Conservation (phyloP, 2,113 vertebrate genomes). For the Stigmatopora nigra region DNA sequence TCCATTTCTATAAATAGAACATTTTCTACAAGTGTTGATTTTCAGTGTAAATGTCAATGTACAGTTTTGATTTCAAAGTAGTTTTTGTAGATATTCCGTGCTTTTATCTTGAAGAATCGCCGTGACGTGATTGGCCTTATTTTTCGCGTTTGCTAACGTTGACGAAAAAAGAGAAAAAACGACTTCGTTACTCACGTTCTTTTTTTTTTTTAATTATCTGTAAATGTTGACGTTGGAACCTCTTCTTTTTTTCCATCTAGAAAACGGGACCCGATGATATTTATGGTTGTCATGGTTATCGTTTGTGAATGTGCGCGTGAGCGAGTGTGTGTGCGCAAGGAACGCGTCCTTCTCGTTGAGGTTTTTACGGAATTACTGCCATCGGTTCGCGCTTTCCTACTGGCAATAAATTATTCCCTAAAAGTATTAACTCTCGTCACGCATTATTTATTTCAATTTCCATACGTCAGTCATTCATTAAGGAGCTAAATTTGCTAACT, state of each 20-base stretch:
- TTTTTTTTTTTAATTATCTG: slow-evolving; percentile 63
- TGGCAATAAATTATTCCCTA: slow-evolving; percentile 99
- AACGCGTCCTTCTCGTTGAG: slow-evolving; percentile 93
- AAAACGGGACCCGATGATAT: slow-evolving; percentile 87
- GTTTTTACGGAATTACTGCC: slow-evolving; percentile 98
- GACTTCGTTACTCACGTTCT: slow-evolving; percentile 75
- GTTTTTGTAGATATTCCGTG: slow-evolving; percentile 88
- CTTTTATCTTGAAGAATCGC: slow-evolving; percentile 76
- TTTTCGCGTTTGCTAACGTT: slow-evolving; percentile 62
- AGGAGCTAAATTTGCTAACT: no score
- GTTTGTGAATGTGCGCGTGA: slow-evolving; percentile 83
- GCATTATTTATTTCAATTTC: no score
- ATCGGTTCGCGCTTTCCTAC: slow-evolving; percentile 98
- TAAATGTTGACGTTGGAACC: slow-evolving; percentile 76
- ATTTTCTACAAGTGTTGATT: slow-evolving; percentile 68
- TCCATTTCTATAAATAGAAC: slow-evolving; percentile 82
- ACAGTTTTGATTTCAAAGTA: slow-evolving; percentile 97
- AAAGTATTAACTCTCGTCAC: slow-evolving; percentile 62
- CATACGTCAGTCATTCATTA: no score
- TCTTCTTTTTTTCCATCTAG: slow-evolving; percentile 83
- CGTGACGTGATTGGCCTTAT: slow-evolving; percentile 76
- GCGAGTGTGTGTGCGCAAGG: slow-evolving; percentile 90
- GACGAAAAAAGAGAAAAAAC: slow-evolving; percentile 63
- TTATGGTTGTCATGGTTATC: slow-evolving; percentile 72
- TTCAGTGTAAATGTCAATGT: slow-evolving; percentile 94